These are phyloP conservation scores for Cylas formicarius DNA, from an alignment of 1,140 invertebrate genomes.

Conservation along the genomic window DNA sequence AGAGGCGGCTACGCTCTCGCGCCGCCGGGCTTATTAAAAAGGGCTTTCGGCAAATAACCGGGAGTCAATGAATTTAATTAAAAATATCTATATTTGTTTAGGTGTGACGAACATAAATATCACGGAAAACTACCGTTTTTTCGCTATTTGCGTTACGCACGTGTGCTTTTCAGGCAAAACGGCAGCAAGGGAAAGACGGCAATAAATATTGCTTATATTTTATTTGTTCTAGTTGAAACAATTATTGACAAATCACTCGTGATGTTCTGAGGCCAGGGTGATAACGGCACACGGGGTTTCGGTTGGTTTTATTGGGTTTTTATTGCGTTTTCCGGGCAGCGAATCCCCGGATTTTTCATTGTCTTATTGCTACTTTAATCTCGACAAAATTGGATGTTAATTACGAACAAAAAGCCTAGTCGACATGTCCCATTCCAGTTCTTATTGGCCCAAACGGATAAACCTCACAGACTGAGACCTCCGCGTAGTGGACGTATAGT, in stretches of 20 bases:
- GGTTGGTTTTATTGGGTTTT: not conserved
- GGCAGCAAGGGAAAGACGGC: not conserved
- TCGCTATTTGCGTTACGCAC: too few species aligned
- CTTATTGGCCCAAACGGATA: not conserved
- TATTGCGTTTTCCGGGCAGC: not conserved
- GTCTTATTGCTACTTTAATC: too few species aligned
- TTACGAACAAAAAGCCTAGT: too few species aligned
- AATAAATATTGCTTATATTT: not conserved
- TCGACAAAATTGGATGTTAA: too few species aligned
- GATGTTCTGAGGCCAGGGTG: not conserved
- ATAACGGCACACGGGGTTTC: not conserved
- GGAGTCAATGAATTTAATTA: too few species aligned
- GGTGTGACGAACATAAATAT: constrained; percentile 2
- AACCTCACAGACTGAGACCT: not conserved
- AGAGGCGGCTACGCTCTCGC: too few species aligned
- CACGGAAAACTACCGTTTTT: not conserved
- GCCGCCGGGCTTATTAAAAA: too few species aligned
- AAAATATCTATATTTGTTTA: not conserved
- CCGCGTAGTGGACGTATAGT: not conserved
- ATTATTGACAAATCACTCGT: constrained; percentile 5
- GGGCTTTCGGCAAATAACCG: too few species aligned
- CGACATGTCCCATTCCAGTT: too few species aligned
- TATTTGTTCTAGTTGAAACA: constrained; percentile 1
- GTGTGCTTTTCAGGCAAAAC: not conserved
- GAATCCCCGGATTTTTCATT: too few species aligned